A percentile compares a stretch with the other conserved stretches of the same genome.
These are phyloP conservation scores for Pipistrellus pygmaeus DNA, from an alignment of 2,797 vertebrate genomes.

Conservation along the genomic window DNA sequence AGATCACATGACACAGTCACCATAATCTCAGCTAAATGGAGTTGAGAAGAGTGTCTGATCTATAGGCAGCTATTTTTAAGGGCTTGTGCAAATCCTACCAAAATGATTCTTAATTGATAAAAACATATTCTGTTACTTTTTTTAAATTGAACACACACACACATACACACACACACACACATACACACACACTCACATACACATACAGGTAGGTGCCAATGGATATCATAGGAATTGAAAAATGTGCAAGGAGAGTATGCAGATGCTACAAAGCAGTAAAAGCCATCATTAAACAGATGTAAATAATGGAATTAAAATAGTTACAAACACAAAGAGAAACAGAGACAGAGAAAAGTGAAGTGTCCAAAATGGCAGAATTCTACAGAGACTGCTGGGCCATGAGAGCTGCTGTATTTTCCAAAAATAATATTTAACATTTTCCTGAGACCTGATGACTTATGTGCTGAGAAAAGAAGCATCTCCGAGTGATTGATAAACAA, in stretches of 20 bases:
- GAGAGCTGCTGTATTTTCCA: not conserved
- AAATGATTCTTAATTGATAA: not conserved
- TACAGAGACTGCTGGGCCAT: not conserved
- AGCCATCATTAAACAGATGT: not conserved
- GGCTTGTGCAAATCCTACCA: not conserved
- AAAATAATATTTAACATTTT: not conserved
- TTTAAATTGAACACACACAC: not conserved
- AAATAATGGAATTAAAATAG: not conserved
- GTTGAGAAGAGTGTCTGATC: not conserved
- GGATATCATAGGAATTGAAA: slow-evolving; percentile 8
- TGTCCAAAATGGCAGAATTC: not conserved
- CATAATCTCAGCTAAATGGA: not conserved
- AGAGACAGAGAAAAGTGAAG: not conserved
- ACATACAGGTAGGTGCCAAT: too few relatives aligned
- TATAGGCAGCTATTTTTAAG: not conserved
- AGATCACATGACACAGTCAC: not conserved
- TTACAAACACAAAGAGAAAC: not conserved
- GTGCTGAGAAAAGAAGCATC: not conserved
- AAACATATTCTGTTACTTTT: not conserved
- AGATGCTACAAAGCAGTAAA: not conserved
- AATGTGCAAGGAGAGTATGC: not conserved
- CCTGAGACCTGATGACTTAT: not conserved
- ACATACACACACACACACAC: not conserved
- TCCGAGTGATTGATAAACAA: slow-evolving; percentile 4
- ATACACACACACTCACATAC: not conserved